Percentiles rank a stretch among this genome's conserved stretches.
phyloP scores from a whole-genome alignment of 2,888 invertebrate species.

The Brenthis hecate region DNA sequence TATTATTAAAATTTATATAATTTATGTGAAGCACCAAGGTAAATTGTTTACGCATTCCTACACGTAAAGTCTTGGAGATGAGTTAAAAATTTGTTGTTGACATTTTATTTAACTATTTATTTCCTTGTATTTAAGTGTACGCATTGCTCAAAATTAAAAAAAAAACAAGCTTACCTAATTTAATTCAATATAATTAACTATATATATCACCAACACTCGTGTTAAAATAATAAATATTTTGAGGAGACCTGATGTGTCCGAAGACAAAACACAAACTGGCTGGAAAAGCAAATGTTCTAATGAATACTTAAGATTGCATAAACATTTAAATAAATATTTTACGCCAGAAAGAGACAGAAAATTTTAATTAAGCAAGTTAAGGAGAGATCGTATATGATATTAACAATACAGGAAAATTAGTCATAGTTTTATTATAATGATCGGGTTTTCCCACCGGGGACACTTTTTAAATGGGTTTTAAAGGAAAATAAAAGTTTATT shows the following conservation, averaged over 20 bases:
- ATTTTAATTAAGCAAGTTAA: constrained; percentile 3
- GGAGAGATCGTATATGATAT: constrained; percentile 30
- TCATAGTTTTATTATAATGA: constrained; percentile 19
- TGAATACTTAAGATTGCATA: constrained; percentile 30
- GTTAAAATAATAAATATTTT: too few species aligned
- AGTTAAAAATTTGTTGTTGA: too few species aligned
- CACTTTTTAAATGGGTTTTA: constrained; percentile 26
- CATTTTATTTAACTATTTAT: too few species aligned
- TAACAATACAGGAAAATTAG: constrained; percentile 35
- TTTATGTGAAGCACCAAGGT: too few species aligned
- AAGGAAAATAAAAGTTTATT: constrained; percentile 20
- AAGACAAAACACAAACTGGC: constrained; percentile 28
- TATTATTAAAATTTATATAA: too few species aligned
- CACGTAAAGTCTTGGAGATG: too few species aligned
- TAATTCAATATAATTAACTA: too few species aligned
- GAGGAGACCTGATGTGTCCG: not conserved
- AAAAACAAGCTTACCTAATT: too few species aligned
- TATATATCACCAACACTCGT: too few species aligned
- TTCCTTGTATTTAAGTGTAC: too few species aligned
- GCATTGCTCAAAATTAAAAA: too few species aligned
- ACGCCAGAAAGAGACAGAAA: constrained; percentile 20
- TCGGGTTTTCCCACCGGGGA: constrained; percentile 34
- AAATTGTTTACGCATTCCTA: too few species aligned
- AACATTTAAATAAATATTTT: constrained; percentile 7
- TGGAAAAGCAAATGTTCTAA: constrained; percentile 18